Percentiles rank a stretch among this genome's conserved stretches.
These are phyloP conservation scores for Actinia tenebrosa DNA, from an alignment of 64 coral and sea anemone genomes.

Conservation along the genomic window DNA sequence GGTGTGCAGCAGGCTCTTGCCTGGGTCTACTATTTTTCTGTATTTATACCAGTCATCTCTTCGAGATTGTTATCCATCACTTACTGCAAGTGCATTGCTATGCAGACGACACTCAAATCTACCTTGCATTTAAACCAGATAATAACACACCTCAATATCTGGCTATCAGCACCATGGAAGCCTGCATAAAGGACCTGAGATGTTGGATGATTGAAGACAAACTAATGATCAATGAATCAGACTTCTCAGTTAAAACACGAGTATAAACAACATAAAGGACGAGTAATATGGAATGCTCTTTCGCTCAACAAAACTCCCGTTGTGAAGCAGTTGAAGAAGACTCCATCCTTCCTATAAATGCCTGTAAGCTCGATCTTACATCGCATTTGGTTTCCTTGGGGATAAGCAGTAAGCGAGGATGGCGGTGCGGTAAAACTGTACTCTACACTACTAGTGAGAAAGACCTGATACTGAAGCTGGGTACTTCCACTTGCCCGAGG, in stretches of 20 bases:
- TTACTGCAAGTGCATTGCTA: too few species aligned
- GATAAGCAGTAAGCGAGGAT: constrained; percentile 38
- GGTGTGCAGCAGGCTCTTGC: too few species aligned
- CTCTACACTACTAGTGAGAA: constrained; percentile 27
- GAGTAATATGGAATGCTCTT: constrained; percentile 49
- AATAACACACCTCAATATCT: too few species aligned
- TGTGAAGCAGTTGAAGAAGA: not conserved
- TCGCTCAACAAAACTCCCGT: not conserved
- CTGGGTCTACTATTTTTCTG: too few species aligned
- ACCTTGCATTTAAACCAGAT: too few species aligned
- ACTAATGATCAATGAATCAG: too few species aligned
- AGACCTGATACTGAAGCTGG: constrained; percentile 60
- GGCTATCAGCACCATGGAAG: too few species aligned
- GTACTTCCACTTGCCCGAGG: constrained; percentile 27
- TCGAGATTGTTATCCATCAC: too few species aligned
- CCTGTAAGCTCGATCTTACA: constrained; percentile 45
- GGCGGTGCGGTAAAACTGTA: constrained; percentile 8
- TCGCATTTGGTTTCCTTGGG: constrained; percentile 35
- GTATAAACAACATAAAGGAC: not conserved
- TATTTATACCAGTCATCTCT: too few species aligned
- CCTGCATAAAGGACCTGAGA: too few species aligned
- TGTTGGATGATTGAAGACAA: too few species aligned
- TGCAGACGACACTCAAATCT: too few species aligned
- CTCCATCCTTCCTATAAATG: constrained; percentile 33
- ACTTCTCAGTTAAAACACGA: not conserved